phyloP scores from a whole-genome alignment of 2,888 invertebrate genomes.

The Cryptosula pallasiana region DNA sequence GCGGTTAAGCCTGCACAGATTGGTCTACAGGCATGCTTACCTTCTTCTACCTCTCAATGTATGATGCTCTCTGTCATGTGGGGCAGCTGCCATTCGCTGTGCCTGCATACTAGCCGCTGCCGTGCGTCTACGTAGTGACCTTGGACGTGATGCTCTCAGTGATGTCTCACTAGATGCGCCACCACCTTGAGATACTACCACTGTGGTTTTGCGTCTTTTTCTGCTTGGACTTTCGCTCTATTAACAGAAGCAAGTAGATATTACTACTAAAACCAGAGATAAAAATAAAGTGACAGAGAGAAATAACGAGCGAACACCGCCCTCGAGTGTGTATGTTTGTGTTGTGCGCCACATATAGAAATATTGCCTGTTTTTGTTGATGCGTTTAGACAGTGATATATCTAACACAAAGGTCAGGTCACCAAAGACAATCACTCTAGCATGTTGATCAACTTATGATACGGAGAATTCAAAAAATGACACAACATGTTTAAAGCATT shows the following conservation, averaged over 20 bases:
- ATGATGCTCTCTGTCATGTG: neutral
- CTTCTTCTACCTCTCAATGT: neutral
- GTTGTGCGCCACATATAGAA: too few relatives aligned
- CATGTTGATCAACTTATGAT: neutral
- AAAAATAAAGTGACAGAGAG: too few relatives aligned
- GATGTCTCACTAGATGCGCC: neutral
- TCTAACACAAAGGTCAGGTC: neutral
- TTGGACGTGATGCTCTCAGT: neutral
- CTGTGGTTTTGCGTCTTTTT: neutral
- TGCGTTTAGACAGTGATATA: neutral
- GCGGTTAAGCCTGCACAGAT: too few relatives aligned
- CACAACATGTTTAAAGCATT: neutral
- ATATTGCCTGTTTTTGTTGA: too few relatives aligned
- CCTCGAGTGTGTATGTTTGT: too few relatives aligned
- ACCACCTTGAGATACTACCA: neutral
- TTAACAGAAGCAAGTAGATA: neutral
- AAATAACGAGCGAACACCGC: too few relatives aligned
- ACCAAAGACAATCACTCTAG: neutral
- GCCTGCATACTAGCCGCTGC: neutral
- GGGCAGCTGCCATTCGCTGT: neutral
- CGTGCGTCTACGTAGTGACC: neutral
- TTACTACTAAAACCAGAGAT: too few relatives aligned
- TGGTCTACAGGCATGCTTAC: too few relatives aligned
- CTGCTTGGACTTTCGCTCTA: slow-evolving; percentile 9
- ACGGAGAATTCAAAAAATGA: neutral